These are phyloP conservation scores for Meghimatium bilineatum DNA, from an alignment of 2,888 invertebrate species.

Conservation along the genomic window DNA sequence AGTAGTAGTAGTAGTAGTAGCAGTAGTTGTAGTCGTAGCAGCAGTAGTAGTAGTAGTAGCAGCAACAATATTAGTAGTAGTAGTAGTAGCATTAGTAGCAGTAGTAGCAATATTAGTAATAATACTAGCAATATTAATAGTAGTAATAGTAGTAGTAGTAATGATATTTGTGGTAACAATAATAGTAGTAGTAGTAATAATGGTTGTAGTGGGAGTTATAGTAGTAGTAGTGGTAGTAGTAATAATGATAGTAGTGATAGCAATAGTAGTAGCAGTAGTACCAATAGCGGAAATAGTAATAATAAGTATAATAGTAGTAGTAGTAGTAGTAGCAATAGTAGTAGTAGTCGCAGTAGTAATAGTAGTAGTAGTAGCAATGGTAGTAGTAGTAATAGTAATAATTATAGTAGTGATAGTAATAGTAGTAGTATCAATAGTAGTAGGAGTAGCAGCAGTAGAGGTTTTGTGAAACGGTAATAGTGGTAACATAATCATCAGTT, in stretches of 20 bases:
- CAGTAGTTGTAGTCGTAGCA: no score
- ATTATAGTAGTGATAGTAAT: not conserved
- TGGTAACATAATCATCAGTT: not conserved
- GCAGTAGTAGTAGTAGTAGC: no score
- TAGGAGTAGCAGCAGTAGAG: constrained; percentile 2
- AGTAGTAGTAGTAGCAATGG: constrained; percentile 12
- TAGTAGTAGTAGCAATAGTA: constrained; percentile 14
- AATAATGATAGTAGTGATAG: not conserved
- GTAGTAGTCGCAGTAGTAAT: constrained; percentile 11
- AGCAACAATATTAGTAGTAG: no score
- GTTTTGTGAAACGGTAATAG: not conserved
- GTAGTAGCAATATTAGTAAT: no score
- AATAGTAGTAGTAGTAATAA: no score
- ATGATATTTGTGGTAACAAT: no score
- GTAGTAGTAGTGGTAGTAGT: not conserved
- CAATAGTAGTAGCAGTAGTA: not conserved
- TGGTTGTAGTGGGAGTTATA: no score
- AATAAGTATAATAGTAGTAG: not conserved
- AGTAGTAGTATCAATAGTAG: constrained; percentile 10
- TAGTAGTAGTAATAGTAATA: no score
- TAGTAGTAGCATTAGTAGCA: no score
- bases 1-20: constrained; percentile 26
- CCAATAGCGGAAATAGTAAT: no score
- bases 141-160: no score
- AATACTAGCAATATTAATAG: no score